These are phyloP conservation scores for Leucoptera coffeella DNA, from an alignment of 2,888 invertebrate genomes.

Conservation along the genomic window DNA sequence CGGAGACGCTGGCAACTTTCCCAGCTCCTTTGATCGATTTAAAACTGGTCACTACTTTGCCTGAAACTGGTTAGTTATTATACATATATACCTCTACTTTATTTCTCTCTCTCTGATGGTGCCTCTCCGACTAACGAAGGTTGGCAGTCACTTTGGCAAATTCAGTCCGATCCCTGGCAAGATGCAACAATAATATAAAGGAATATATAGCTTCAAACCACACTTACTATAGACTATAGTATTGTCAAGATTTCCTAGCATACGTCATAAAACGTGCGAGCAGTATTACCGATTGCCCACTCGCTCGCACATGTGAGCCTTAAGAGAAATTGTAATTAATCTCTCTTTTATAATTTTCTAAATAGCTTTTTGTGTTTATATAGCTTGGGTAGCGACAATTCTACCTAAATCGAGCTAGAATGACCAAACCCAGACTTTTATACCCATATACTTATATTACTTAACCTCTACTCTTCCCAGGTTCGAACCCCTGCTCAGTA, in stretches of 20 bases:
- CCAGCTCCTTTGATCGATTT: constrained; percentile 63
- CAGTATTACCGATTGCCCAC: too few species aligned
- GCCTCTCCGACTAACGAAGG: too few species aligned
- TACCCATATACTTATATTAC: neutral
- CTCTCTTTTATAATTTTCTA: neutral
- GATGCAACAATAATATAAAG: too few species aligned
- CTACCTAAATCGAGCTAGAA: neutral
- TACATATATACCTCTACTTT: too few species aligned
- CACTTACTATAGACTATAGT: neutral
- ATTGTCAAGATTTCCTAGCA: neutral
- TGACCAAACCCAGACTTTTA: constrained; percentile 1
- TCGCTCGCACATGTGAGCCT: neutral
- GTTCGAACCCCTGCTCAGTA: constrained; percentile 13
- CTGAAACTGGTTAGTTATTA: constrained; percentile 42
- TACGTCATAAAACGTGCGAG: too few species aligned
- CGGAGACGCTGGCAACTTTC: constrained; percentile 50
- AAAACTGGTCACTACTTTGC: constrained; percentile 56
- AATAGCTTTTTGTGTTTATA: neutral
- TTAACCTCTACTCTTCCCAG: constrained; percentile 9
- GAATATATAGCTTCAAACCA: neutral
- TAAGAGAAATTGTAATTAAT: neutral
- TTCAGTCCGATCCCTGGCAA: too few species aligned
- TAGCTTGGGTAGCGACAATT: too few species aligned
- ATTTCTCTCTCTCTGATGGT: too few species aligned
- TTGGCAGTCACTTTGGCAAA: too few species aligned